phyloP scores from a whole-genome alignment of 2,113 vertebrate genomes.

The Mustela lutreola region DNA sequence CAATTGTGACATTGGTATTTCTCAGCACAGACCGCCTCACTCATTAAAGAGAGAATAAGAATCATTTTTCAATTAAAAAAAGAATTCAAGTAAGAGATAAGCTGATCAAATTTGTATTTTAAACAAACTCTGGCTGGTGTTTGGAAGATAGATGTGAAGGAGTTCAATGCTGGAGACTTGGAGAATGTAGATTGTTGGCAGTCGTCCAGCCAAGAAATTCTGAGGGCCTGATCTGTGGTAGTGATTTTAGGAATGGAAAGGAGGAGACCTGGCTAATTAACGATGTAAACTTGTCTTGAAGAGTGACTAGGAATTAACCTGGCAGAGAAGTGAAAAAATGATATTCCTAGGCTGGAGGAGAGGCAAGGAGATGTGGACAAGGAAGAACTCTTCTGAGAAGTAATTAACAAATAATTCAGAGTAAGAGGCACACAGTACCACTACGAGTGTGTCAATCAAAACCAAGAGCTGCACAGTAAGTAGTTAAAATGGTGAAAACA shows the following conservation, averaged over 20 bases:
- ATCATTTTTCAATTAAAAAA: background rate
- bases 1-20: background rate
- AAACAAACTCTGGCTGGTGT: background rate
- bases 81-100: background rate
- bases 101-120: background rate
- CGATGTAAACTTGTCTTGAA: background rate
- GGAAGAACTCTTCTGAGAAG: background rate
- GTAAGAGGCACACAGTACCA: background rate
- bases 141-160: background rate
- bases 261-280: background rate
- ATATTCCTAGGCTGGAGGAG: background rate
- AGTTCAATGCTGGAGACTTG: background rate
- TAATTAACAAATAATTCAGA: background rate
- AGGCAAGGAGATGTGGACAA: background rate
- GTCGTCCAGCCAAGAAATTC: background rate
- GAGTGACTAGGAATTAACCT: background rate
- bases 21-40: background rate
- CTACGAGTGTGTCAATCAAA: background rate
- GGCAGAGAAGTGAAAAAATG: background rate
- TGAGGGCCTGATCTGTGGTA: background rate
- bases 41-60: background rate
- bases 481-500: background rate
- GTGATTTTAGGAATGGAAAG: conserved; percentile 28
- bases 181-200: background rate
- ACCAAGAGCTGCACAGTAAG: background rate